Conservation (phyloP, 2,888 invertebrate species). For the Lasioglossum pauxillum region DNA sequence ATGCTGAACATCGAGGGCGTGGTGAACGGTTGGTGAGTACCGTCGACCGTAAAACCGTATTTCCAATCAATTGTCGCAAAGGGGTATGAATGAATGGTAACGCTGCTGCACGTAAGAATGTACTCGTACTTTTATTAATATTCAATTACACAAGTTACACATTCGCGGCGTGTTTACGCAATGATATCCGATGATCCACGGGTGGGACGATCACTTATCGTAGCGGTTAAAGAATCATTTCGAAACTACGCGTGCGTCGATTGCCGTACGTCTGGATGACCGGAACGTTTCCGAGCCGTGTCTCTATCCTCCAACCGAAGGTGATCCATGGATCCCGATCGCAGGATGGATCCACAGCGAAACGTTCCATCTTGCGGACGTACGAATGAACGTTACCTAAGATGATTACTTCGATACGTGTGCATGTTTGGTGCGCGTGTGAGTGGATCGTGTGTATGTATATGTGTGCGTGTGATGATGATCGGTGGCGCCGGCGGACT, state of each 20-base stretch:
- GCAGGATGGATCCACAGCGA: slow-evolving; percentile 17
- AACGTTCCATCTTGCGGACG: slow-evolving; percentile 82
- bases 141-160: slow-evolving; percentile 75
- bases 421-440: not conserved
- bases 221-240: slow-evolving; percentile 59
- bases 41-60: not conserved
- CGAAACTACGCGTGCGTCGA: slow-evolving; percentile 56
- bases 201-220: slow-evolving; percentile 55
- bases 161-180: slow-evolving; percentile 74
- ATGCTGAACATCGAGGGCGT: slow-evolving; percentile 96
- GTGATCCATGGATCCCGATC: not conserved
- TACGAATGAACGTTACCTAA: slow-evolving; percentile 70
- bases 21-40: slow-evolving; percentile 92
- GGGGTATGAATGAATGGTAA: not conserved
- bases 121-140: slow-evolving; percentile 79
- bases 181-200: slow-evolving; percentile 66
- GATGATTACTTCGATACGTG: slow-evolving; percentile 66
- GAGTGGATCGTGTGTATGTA: not conserved
- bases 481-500: slow-evolving; percentile 74
- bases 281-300: slow-evolving; percentile 73
- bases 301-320: not conserved
- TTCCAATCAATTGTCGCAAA: not conserved
- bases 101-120: slow-evolving; percentile 45
- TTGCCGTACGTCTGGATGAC: slow-evolving; percentile 80
- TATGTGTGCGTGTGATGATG: slow-evolving; percentile 15